Evolutionary conservation across 2,797 vertebrate genomes (phyloP).

Genomic region (Mastacembelus armatus): DNA sequence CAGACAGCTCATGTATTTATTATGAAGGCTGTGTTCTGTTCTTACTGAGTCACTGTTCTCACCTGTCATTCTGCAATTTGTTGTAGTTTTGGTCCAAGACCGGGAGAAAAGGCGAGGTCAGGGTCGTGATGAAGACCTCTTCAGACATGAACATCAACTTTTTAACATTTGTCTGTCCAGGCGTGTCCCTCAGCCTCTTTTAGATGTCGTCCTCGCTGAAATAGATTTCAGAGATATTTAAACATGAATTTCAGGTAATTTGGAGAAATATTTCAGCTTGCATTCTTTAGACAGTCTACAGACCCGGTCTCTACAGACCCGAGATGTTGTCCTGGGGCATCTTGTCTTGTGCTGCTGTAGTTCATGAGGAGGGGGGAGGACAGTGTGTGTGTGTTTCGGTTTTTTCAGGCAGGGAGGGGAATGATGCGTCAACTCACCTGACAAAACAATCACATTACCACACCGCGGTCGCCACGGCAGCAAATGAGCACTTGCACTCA

Average conservation of each 20-base stretch:
- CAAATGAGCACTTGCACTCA: constrained; percentile 66
- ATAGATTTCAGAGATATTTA: background rate
- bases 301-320: no score
- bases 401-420: constrained; percentile 46
- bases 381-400: constrained; percentile 4
- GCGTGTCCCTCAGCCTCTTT: background rate
- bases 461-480: constrained; percentile 62
- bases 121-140: background rate
- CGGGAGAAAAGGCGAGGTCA: background rate
- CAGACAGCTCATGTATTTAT: background rate
- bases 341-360: constrained; percentile 61
- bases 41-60: background rate
- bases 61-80: background rate
- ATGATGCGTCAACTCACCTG: constrained; percentile 75
- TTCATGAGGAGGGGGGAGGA: constrained; percentile 6
- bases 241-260: constrained; percentile 13
- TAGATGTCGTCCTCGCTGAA: background rate
- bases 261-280: background rate
- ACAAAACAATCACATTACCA: constrained; percentile 80
- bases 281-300: constrained; percentile 5
- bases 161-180: background rate
- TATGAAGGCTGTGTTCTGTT: background rate
- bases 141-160: no score
- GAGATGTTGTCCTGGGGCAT: constrained; percentile 33
- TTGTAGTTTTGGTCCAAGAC: background rate